These are phyloP conservation scores for Pterocles gutturalis DNA, from an alignment of 2,113 vertebrate genomes.

Conservation along the genomic window DNA sequence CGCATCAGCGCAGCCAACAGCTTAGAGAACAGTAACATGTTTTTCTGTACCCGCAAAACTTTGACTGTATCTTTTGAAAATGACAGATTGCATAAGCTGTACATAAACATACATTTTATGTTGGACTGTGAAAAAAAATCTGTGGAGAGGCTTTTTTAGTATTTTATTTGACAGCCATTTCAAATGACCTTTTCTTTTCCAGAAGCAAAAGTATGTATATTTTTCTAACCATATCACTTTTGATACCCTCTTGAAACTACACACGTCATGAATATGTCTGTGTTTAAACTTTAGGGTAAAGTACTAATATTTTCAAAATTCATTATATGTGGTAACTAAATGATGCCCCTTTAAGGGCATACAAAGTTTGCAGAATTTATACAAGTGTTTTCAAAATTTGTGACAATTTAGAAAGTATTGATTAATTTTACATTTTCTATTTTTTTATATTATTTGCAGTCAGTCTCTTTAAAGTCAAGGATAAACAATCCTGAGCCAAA, in stretches of 20 bases:
- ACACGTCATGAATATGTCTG: not conserved
- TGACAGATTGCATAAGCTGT: not conserved
- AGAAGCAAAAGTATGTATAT: slow-evolving; percentile 37
- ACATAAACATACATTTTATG: not conserved
- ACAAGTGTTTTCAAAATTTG: slow-evolving; percentile 10
- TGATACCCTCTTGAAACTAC: slow-evolving; percentile 45
- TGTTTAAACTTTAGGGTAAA: not conserved
- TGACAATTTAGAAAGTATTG: not conserved
- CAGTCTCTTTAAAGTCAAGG: slow-evolving; percentile 28
- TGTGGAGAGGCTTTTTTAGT: not conserved
- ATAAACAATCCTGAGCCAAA: slow-evolving; percentile 29
- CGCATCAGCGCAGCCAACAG: not conserved
- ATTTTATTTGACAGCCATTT: not conserved
- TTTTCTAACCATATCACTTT: slow-evolving; percentile 54
- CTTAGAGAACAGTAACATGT: not conserved
- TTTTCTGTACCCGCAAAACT: not conserved
- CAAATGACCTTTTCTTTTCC: slow-evolving; percentile 11
- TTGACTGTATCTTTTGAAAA: not conserved
- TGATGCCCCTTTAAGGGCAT: not conserved
- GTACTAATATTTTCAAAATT: not conserved
- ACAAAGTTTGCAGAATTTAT: slow-evolving; percentile 16
- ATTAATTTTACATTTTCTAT: slow-evolving; percentile 22
- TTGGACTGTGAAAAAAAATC: not conserved
- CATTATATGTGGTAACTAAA: not conserved
- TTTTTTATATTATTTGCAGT: slow-evolving; percentile 44